Evolutionary conservation across 1,140 invertebrate genomes (phyloP), one percentile per base, ranked within the genome.

Genomic region (Andrena cerasifolii): DNA sequence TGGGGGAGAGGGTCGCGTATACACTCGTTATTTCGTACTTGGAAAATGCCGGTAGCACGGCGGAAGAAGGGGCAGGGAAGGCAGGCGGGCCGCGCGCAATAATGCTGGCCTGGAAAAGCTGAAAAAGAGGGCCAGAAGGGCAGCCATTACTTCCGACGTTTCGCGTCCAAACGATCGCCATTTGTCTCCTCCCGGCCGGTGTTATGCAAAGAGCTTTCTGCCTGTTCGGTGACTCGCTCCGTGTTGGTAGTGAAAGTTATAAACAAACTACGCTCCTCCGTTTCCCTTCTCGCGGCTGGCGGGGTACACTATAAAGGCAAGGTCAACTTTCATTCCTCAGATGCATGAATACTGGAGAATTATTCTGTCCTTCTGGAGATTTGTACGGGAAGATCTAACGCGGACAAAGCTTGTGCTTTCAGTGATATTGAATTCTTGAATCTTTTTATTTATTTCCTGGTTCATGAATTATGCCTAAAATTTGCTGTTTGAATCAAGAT

Each of bases 111-210:
- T 84, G 82, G 78, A 83, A 84, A 84, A 84, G 82, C 77, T 84
- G 71, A 83, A 84, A 84, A 84, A 84, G 82, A 84, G 81, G 81
- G 83, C 79, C 83, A 85, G 66, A 84, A 84, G 77, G 81, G 72
- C 79, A 84, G 72, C 71, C 76, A 83, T 85, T 85, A 86, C 79
- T 86, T 86, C 76, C 84, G 71, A 82, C 76, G 76, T 72, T 82
- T 73, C 79, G 77, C 71, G 62, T 73, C 79, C 67, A 75, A 85
- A 85, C 79, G 78, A 83, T 86, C 77, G 80, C 78, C 78, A 86
- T 86, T 85, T 86, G 84, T 86, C 84, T 86, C 72, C 47, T 72
- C 81, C 80, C 77, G 66, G 78, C 71, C 71, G 77, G 71, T 70
- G 61, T 78, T 79, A 83, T 84, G 81, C 78, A 85, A 81, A 84